Conservation (phyloP, 2,113 vertebrate species). For the Vanacampus margaritifer region DNA sequence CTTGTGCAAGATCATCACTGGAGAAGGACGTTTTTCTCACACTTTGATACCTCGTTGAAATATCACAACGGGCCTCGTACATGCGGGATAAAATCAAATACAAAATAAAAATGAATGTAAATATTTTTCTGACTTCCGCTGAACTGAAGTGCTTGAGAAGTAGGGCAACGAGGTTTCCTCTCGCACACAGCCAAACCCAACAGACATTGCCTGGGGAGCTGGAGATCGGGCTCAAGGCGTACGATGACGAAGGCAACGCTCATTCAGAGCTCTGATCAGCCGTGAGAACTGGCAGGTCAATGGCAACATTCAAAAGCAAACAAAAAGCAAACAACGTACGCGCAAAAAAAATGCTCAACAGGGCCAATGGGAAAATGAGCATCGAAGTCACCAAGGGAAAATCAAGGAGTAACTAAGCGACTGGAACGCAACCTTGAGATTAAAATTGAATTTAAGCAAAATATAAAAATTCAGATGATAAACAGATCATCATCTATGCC, state of each 20-base stretch:
- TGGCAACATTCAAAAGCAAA: slow-evolving; percentile 44
- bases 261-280: slow-evolving; percentile 57
- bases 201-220: slow-evolving; percentile 59
- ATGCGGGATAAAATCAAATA: slow-evolving; percentile 17
- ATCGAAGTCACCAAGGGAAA: slow-evolving; percentile 27
- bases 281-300: slow-evolving; percentile 61
- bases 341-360: slow-evolving; percentile 38
- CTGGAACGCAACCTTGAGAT: slow-evolving; percentile 16
- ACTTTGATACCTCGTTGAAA: slow-evolving; percentile 24
- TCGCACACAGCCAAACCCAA: slow-evolving; percentile 59
- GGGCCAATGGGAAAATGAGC: slow-evolving; percentile 37
- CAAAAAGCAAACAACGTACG: slow-evolving; percentile 44
- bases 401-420: slow-evolving; percentile 28
- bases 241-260: slow-evolving; percentile 50
- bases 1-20: slow-evolving; percentile 27
- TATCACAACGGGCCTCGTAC: slow-evolving; percentile 8
- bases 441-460: slow-evolving; percentile 17
- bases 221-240: slow-evolving; percentile 53
- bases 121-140: slow-evolving; percentile 27
- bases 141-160: slow-evolving; percentile 48
- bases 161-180: slow-evolving; percentile 47
- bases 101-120: slow-evolving; percentile 21
- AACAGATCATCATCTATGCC: not conserved
- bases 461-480: slow-evolving; percentile 3
- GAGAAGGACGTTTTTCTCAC: slow-evolving; percentile 11